Evolutionary conservation across 2,888 invertebrate genomes (phyloP).

Genomic region (Agrotis exclamationis): DNA sequence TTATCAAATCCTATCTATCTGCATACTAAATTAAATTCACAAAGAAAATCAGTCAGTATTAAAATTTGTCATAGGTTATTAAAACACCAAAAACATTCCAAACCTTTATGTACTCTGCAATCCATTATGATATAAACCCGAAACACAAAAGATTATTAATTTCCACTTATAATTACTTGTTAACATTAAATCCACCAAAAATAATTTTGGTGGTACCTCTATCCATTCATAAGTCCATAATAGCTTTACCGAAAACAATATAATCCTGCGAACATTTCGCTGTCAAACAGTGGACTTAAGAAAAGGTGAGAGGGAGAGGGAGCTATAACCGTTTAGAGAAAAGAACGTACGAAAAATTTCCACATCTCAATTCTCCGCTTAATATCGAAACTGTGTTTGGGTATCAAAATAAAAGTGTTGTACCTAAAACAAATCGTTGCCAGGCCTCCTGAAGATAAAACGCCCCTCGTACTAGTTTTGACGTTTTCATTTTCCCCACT

Average conservation of each 20-base stretch:
- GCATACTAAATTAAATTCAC: background rate
- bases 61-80: slow-evolving; percentile 8
- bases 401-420: slow-evolving; percentile 54
- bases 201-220: slow-evolving; percentile 48
- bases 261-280: slow-evolving; percentile 57
- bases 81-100: slow-evolving; percentile 26
- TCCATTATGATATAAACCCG: slow-evolving; percentile 16
- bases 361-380: slow-evolving; percentile 41
- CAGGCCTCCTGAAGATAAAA: slow-evolving; percentile 59
- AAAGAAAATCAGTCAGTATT: background rate
- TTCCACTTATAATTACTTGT: slow-evolving; percentile 60
- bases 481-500: slow-evolving; percentile 73
- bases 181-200: slow-evolving; percentile 62
- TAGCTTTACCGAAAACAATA: slow-evolving; percentile 64
- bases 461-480: slow-evolving; percentile 56
- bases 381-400: slow-evolving; percentile 50
- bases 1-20: slow-evolving; percentile 1
- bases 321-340: background rate
- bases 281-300: slow-evolving; percentile 58
- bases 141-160: slow-evolving; percentile 60
- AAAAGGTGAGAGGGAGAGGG: slow-evolving; percentile 40
- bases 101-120: slow-evolving; percentile 17
- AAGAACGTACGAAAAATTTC: slow-evolving; percentile 40
- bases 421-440: slow-evolving; percentile 53
- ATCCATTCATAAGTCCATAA: slow-evolving; percentile 63